Evolutionary conservation across 1,140 invertebrate genomes (phyloP), one percentile per base, ranked within the genome.

Genomic region (Drosophila albomicans): DNA sequence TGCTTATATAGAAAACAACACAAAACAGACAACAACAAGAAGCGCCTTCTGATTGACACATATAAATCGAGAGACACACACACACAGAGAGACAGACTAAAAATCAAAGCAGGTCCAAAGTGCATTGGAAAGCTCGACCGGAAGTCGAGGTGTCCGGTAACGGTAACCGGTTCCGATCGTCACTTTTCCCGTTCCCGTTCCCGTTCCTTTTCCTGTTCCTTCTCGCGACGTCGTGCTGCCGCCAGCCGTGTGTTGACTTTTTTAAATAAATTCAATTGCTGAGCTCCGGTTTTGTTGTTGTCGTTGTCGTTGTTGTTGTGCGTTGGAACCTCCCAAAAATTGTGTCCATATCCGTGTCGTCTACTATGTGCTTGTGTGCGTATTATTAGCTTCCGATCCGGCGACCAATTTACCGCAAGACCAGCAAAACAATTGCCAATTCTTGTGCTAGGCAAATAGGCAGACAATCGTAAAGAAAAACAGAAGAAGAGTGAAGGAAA

Each of bases 81-180:
- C 32, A 62, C 8, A 49, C 25, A 62, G 3, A 61, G 25, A 62
- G 2, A 45, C 38, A 59, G 15, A 13, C 51, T 59, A 30, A 46
- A 61, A 65, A 54, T 65, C 58, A 56, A 66, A 56, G 80, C 75
- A 46, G 75, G 61, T 68, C 78, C 77, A 69, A 84, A 86, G 84
- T 91, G 84, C 84, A 91, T 91, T 91, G 75, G 57, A 79, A 87
- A 91, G 92, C 86, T 92, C 78, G 79, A 58, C 78, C 91, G 92
- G 91, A 92, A 92, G 91, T 87, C 78, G 81, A 92, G 92, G 92
- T 92, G 92, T 92, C 92, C 92, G 92, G 92, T 92, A 92, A 92
- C 92, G 92, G 91, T 92, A 92, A 92, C 92, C 91, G 89, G 92
- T 92, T 92, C 91, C 91, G 92, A 92, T 92, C 91, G 91, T 92